Conservation (phyloP, 2,797 vertebrate genomes). For the Balearica regulorum region DNA sequence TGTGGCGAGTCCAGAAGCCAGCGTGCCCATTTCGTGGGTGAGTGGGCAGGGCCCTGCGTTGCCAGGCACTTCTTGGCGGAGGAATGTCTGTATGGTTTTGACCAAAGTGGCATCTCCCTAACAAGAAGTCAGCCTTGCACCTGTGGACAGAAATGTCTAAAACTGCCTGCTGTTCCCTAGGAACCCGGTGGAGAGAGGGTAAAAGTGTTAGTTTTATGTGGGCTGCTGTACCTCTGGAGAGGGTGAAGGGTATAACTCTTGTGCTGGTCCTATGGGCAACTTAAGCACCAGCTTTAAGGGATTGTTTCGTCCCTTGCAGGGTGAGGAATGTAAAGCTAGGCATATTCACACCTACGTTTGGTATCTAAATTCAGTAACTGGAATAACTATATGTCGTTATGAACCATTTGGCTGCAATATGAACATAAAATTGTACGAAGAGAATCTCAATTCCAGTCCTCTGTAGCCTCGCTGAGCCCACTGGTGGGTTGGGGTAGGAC, state of each 20-base stretch:
- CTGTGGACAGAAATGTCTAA: neutral
- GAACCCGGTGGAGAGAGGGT: neutral
- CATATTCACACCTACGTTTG: neutral
- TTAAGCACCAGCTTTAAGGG: neutral
- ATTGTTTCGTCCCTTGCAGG: neutral
- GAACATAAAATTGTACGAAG: neutral
- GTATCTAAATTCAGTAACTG: neutral
- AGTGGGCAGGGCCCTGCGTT: rapidly evolving
- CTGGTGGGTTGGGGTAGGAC: neutral
- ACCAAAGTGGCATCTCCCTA: neutral
- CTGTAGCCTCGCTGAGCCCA: neutral
- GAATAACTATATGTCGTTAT: neutral
- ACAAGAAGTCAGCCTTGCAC: neutral
- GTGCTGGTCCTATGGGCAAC: neutral
- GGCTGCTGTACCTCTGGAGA: neutral
- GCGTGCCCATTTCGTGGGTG: neutral
- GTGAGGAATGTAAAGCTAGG: neutral
- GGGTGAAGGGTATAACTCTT: neutral
- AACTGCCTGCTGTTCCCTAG: neutral
- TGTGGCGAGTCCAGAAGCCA: neutral
- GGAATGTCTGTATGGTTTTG: neutral
- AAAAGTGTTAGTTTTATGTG: neutral
- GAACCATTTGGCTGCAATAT: neutral
- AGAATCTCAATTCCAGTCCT: neutral
- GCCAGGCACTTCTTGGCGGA: neutral